Evolutionary conservation across 2,797 vertebrate species (phyloP).

Genomic region (Ciconia nigra): DNA sequence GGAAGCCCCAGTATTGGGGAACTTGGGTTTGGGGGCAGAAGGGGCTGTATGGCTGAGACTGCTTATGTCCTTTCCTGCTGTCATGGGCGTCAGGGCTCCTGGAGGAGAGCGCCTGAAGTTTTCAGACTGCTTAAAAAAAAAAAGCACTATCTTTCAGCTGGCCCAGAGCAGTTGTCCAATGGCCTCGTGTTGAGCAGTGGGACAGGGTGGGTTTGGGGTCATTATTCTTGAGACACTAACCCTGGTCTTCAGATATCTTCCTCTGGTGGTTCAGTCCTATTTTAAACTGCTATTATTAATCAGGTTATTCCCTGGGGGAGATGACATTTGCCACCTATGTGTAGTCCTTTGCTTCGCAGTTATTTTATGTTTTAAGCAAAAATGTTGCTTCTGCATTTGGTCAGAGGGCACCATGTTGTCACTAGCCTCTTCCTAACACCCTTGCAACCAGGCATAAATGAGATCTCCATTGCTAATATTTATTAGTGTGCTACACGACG

Average conservation of each 20-base stretch:
- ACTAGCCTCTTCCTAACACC: not conserved
- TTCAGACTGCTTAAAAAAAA: not conserved
- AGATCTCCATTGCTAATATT: not conserved
- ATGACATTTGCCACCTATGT: not conserved
- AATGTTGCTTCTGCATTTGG: not conserved
- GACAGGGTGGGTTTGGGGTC: accelerated
- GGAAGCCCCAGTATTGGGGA: not conserved
- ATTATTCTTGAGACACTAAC: not conserved
- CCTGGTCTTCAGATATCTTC: not conserved
- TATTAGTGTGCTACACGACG: not conserved
- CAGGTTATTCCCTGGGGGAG: not conserved
- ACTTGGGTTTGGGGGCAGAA: not conserved
- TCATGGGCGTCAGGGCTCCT: not conserved
- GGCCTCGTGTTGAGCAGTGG: not conserved
- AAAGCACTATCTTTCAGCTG: not conserved
- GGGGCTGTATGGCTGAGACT: not conserved
- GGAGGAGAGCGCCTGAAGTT: not conserved
- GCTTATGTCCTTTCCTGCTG: not conserved
- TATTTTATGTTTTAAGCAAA: not conserved
- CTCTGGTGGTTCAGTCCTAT: not conserved
- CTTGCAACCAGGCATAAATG: not conserved
- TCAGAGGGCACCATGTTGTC: not conserved
- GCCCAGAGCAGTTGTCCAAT: not conserved
- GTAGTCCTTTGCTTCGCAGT: not conserved
- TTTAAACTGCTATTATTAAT: not conserved